Evolutionary conservation across 2,113 vertebrate species (phyloP).

Genomic region (Dasypus novemcinctus): DNA sequence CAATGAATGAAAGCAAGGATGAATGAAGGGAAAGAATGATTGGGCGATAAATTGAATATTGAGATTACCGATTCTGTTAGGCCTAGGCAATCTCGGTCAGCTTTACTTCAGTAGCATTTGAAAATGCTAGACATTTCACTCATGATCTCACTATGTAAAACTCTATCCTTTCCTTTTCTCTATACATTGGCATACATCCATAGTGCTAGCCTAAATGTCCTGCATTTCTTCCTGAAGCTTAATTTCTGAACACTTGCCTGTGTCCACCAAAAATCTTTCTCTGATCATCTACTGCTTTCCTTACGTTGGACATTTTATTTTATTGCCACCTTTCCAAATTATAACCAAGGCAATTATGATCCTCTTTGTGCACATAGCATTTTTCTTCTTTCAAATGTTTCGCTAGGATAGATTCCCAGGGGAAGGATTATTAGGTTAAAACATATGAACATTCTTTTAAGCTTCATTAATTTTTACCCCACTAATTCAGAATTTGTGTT

Average conservation of each 20-base stretch:
- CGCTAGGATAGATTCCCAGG: slow-evolving; percentile 51
- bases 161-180: not conserved
- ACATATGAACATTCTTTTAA: slow-evolving; percentile 45
- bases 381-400: slow-evolving; percentile 60
- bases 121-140: not conserved
- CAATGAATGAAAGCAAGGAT: not conserved
- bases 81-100: not conserved
- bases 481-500: slow-evolving; percentile 57
- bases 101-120: slow-evolving; percentile 7
- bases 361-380: not conserved
- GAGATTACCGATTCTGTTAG: not conserved
- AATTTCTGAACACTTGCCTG: not conserved
- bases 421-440: slow-evolving; percentile 66
- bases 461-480: slow-evolving; percentile 66
- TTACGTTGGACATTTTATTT: slow-evolving; percentile 35
- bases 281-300: not conserved
- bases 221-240: not conserved
- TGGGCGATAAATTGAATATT: not conserved
- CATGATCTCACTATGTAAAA: not conserved
- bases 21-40: not conserved
- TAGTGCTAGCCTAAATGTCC: not conserved
- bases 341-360: not conserved
- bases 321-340: slow-evolving; percentile 25
- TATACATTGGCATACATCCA: not conserved
- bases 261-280: not conserved